These are phyloP conservation scores for Spilogale gracilis DNA, from an alignment of 2,113 vertebrate genomes.

Conservation along the genomic window DNA sequence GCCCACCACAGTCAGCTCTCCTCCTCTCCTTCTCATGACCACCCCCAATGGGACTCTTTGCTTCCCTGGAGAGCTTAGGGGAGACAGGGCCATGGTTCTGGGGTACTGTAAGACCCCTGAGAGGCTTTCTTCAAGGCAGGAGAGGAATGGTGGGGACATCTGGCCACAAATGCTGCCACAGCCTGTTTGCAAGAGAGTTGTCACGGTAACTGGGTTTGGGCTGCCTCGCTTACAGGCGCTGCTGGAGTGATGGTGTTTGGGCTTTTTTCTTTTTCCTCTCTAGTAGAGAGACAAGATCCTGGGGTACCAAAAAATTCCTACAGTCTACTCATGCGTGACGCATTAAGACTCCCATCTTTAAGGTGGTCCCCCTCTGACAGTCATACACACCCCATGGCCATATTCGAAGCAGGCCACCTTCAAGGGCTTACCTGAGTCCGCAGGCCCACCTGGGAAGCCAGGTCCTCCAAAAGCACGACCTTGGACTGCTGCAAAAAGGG, in stretches of 20 bases:
- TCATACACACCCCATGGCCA: not conserved
- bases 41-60: not conserved
- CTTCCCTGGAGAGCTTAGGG: not conserved
- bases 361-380: not conserved
- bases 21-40: not conserved
- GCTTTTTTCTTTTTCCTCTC: conserved; percentile 2
- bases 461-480: conserved; percentile 96
- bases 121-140: conserved; percentile 17
- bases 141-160: not conserved
- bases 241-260: not conserved
- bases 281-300: conserved; percentile 10
- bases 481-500: conserved; percentile 91
- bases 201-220: conserved; percentile 39
- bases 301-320: not conserved
- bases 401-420: not conserved
- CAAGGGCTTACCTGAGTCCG: conserved; percentile 92
- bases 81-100: not conserved
- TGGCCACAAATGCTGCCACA: not conserved
- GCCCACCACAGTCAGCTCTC: not conserved
- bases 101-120: not conserved
- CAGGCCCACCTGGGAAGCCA: conserved; percentile 96
- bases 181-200: not conserved
- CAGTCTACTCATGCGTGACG: not conserved
- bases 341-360: not conserved
- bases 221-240: not conserved